phyloP scores from a whole-genome alignment of 2,113 vertebrate genomes.

The Calidris pygmaea region DNA sequence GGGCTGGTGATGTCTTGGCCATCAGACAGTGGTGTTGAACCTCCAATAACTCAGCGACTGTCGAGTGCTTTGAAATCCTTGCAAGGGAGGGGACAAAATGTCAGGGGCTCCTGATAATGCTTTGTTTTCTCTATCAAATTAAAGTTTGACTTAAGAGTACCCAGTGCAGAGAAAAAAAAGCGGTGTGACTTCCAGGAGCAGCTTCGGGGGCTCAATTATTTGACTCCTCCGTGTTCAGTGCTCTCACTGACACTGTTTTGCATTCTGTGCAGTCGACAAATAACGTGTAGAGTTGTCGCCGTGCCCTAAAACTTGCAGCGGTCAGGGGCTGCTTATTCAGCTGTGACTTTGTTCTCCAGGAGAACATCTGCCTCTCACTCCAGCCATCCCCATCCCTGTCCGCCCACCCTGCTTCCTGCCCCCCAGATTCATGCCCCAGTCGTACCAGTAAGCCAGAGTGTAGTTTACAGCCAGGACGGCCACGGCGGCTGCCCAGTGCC shows the following conservation, averaged over 20 bases:
- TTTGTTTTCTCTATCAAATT: not conserved
- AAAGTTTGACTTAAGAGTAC: not conserved
- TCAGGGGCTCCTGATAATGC: not conserved
- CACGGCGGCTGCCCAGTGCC: conserved; percentile 84
- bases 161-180: not conserved
- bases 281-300: rapidly evolving
- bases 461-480: conserved; percentile 72
- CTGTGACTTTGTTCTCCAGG: not conserved
- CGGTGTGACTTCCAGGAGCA: not conserved
- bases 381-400: not conserved
- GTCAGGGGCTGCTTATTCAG: not conserved
- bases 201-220: not conserved
- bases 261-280: not conserved
- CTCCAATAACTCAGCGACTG: not conserved
- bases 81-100: not conserved
- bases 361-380: not conserved
- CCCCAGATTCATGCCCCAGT: not conserved
- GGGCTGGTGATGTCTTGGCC: not conserved
- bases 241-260: not conserved
- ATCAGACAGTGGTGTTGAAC: not conserved
- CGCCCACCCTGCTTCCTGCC: not conserved
- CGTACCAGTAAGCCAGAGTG: conserved; percentile 78
- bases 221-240: not conserved
- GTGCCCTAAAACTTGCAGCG: not conserved
- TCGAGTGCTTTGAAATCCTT: rapidly evolving